Evolutionary conservation across 2,797 vertebrate genomes (phyloP).

Genomic region (Takifugu ocellatus): DNA sequence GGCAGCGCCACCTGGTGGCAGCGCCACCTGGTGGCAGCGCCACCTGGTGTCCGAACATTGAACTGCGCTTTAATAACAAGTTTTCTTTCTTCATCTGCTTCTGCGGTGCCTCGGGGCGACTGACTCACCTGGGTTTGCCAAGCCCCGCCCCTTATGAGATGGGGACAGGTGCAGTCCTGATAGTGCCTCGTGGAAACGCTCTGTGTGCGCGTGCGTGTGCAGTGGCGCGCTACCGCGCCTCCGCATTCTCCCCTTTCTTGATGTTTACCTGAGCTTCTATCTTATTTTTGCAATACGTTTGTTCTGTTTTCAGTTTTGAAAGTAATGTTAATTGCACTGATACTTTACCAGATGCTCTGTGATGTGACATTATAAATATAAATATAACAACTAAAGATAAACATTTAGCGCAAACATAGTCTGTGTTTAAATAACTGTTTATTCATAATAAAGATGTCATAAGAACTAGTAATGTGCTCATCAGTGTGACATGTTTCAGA

Average conservation of each 20-base stretch:
- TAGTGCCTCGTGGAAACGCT: neutral
- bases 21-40: too few species aligned
- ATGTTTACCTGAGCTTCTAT: neutral
- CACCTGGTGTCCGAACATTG: too few species aligned
- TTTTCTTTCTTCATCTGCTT: neutral
- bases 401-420: slow-evolving; percentile 13
- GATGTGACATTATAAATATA: slow-evolving; percentile 63
- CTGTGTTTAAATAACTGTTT: slow-evolving; percentile 55
- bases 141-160: neutral
- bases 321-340: slow-evolving; percentile 75
- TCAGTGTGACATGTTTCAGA: neutral
- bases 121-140: neutral
- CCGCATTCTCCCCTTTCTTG: neutral
- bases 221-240: neutral
- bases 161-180: neutral
- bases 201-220: neutral
- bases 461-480: slow-evolving; percentile 12
- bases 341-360: slow-evolving; percentile 63
- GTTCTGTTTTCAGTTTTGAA: slow-evolving; percentile 54
- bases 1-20: too few species aligned
- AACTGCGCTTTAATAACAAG: neutral
- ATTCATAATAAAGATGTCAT: slow-evolving; percentile 41
- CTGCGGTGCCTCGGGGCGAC: neutral
- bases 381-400: slow-evolving; percentile 63
- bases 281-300: slow-evolving; percentile 67